phyloP scores from a whole-genome alignment of 1,140 invertebrate genomes.

The Hydropsyche tenuis region DNA sequence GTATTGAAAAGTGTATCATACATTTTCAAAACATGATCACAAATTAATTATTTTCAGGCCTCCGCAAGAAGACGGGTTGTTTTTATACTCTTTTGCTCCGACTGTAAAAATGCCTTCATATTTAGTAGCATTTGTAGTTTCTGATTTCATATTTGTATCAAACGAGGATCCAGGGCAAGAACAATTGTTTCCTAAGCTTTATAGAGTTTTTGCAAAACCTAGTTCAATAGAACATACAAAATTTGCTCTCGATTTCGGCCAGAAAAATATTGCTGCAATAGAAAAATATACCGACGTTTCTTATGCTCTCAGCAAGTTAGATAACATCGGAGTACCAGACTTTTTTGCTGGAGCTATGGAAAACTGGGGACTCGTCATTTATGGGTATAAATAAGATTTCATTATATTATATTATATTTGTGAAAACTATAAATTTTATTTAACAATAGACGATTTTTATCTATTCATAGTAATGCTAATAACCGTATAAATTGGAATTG shows the following conservation, averaged over 20 bases:
- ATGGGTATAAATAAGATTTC: conserved; percentile 59
- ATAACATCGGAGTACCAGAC: conserved; percentile 78
- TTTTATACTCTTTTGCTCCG: conserved; percentile 52
- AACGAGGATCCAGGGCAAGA: conserved; percentile 42
- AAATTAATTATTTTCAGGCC: conserved; percentile 13
- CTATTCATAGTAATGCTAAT: too few relatives aligned
- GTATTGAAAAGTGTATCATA: too few relatives aligned
- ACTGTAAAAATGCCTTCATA: conserved; percentile 81
- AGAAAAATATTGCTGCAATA: conserved; percentile 59
- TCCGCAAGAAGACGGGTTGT: not conserved
- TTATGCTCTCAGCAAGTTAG: conserved; percentile 64
- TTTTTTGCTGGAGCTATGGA: conserved; percentile 84
- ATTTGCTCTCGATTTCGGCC: conserved; percentile 64
- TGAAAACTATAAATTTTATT: too few relatives aligned
- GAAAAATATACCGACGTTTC: conserved; percentile 61
- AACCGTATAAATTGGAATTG: not conserved
- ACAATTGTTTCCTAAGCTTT: conserved; percentile 54
- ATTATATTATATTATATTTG: too few relatives aligned
- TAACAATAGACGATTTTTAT: too few relatives aligned
- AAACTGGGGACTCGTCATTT: conserved; percentile 83
- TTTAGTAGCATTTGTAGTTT: conserved; percentile 76
- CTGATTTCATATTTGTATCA: conserved; percentile 65
- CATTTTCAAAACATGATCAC: not conserved
- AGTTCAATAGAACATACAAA: conserved; percentile 54
- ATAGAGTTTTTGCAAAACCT: conserved; percentile 46